These are phyloP conservation scores for Sebastes minor DNA, from an alignment of 2,797 vertebrate species.

Conservation along the genomic window DNA sequence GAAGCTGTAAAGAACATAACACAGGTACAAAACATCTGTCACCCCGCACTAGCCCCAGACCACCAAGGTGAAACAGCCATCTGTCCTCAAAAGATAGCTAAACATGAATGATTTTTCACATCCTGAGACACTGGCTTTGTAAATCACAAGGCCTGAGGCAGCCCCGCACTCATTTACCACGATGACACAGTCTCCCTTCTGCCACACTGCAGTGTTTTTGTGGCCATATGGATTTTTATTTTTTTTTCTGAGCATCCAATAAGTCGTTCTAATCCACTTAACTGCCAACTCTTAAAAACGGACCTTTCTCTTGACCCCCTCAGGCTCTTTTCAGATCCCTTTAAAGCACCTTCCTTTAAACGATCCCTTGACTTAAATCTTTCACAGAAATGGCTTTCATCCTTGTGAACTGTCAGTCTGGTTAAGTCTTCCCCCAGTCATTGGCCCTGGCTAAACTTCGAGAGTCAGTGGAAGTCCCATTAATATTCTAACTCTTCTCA, in stretches of 20 bases:
- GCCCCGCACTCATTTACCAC: slow-evolving; percentile 39
- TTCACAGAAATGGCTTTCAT: slow-evolving; percentile 63
- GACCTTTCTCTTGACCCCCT: slow-evolving; percentile 51
- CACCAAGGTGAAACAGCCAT: slow-evolving; percentile 17
- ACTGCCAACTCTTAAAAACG: slow-evolving; percentile 46
- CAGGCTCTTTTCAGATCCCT: slow-evolving; percentile 42
- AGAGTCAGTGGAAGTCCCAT: slow-evolving; percentile 50
- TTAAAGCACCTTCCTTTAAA: slow-evolving; percentile 56
- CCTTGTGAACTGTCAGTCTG: slow-evolving; percentile 61
- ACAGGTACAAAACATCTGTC: slow-evolving; percentile 29
- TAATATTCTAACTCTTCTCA: slow-evolving; percentile 61
- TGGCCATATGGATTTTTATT: slow-evolving; percentile 45
- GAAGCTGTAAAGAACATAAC: slow-evolving; percentile 16
- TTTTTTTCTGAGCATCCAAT: slow-evolving; percentile 43
- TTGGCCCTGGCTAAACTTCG: slow-evolving; percentile 53
- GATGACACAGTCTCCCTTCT: slow-evolving; percentile 19
- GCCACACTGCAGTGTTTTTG: slow-evolving; percentile 32
- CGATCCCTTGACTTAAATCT: slow-evolving; percentile 56
- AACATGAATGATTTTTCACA: slow-evolving; percentile 16
- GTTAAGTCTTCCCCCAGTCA: slow-evolving; percentile 50
- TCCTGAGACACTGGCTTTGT: slow-evolving; percentile 17
- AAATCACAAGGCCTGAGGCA: slow-evolving; percentile 39
- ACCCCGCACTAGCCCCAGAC: background rate
- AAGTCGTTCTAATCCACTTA: slow-evolving; percentile 63
- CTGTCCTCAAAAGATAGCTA: slow-evolving; percentile 8